Conservation (phyloP, 2,888 invertebrate genomes). For the Temnothorax unifasciatus region DNA sequence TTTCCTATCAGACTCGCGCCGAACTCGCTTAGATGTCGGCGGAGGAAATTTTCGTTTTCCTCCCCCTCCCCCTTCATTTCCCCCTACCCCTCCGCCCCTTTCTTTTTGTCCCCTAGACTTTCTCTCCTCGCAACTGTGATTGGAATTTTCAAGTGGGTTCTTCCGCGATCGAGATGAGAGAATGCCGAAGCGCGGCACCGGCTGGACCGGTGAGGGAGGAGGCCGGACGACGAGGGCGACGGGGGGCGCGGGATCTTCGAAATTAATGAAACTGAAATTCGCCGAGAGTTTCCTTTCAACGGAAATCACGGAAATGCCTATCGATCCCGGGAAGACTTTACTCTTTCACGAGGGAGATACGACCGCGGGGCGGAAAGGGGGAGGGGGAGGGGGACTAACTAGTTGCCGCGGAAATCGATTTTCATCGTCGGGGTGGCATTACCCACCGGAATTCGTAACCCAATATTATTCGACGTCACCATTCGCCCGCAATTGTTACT, state of each 20-base stretch:
- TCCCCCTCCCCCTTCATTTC: not conserved
- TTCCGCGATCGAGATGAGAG: conserved; percentile 58
- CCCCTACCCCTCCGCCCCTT: not conserved
- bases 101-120: not conserved
- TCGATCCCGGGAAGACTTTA: conserved; percentile 72
- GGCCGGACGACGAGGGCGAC: not conserved
- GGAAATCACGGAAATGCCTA: conserved; percentile 76
- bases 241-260: conserved; percentile 69
- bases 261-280: conserved; percentile 79
- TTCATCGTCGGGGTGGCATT: conserved; percentile 68
- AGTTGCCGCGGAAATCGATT: conserved; percentile 77
- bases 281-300: conserved; percentile 74
- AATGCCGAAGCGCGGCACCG: conserved; percentile 62
- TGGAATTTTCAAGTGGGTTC: conserved; percentile 74
- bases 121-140: conserved; percentile 66
- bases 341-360: conserved; percentile 68
- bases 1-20: conserved; percentile 60
- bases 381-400: conserved; percentile 67
- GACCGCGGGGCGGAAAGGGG: conserved; percentile 17
- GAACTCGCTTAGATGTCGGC: conserved; percentile 71
- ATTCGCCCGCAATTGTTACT: conserved; percentile 72
- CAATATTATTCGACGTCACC: conserved; percentile 76
- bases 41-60: conserved; percentile 68
- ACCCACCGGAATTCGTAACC: conserved; percentile 76
- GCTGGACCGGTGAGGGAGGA: conserved; percentile 12